phyloP scores from a whole-genome alignment of 2,888 invertebrate species.

The Nezara viridula region DNA sequence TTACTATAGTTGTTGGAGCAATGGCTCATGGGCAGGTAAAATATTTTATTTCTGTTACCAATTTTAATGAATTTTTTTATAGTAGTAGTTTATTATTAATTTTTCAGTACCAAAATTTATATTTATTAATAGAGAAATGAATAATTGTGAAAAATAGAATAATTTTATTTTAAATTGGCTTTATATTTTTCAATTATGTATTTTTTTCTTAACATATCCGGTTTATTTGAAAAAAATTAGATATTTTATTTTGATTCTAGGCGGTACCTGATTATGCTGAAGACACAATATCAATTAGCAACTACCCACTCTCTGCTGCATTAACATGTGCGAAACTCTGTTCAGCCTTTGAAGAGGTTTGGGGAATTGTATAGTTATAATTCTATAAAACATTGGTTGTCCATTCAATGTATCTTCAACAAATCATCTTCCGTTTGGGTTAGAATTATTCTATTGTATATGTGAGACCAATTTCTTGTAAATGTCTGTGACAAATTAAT shows the following conservation, averaged over 20 bases:
- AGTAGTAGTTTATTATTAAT: too few species aligned
- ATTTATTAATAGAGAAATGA: too few species aligned
- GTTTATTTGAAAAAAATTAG: not conserved
- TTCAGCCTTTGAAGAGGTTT: conserved; percentile 93
- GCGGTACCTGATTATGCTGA: conserved; percentile 87
- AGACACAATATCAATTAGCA: conserved; percentile 91
- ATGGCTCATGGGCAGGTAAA: conserved; percentile 95
- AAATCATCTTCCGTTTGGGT: too few species aligned
- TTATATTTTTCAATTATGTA: not conserved
- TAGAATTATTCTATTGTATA: too few species aligned
- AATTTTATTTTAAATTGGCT: not conserved
- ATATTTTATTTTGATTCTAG: conserved; percentile 69
- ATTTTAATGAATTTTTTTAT: not conserved
- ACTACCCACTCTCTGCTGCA: conserved; percentile 96
- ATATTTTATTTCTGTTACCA: not conserved
- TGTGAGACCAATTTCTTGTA: too few species aligned
- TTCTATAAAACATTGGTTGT: not conserved
- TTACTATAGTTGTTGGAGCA: conserved; percentile 93
- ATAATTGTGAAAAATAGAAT: not conserved
- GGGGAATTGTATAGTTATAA: conserved; percentile 77
- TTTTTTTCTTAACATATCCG: not conserved
- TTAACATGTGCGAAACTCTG: conserved; percentile 96
- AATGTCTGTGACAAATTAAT: too few species aligned
- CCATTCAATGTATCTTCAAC: not conserved
- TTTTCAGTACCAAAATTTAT: too few species aligned